These are phyloP conservation scores for Acleris sparsana DNA, from an alignment of 2,888 invertebrate species.

Conservation along the genomic window DNA sequence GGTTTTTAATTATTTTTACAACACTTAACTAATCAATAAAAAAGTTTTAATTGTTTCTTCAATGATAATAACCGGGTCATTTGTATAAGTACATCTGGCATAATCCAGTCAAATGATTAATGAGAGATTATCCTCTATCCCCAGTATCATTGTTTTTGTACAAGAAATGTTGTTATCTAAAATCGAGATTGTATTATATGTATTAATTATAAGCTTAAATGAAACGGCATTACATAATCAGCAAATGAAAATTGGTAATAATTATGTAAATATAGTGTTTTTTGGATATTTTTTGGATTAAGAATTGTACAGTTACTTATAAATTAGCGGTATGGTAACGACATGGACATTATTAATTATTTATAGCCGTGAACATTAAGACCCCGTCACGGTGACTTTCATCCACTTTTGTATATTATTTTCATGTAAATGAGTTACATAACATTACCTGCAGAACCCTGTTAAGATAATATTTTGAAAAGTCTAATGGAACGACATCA, in stretches of 20 bases:
- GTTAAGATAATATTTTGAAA: constrained; percentile 70
- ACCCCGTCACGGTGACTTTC: constrained; percentile 54
- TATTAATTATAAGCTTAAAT: constrained; percentile 21
- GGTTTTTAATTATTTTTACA: too few species aligned
- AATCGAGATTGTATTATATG: constrained; percentile 20
- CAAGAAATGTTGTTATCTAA: constrained; percentile 3
- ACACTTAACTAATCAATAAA: too few species aligned
- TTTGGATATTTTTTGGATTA: constrained; percentile 44
- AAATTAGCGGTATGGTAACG: constrained; percentile 63
- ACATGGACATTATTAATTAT: constrained; percentile 68
- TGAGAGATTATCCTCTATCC: too few species aligned
- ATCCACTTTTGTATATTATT: constrained; percentile 61
- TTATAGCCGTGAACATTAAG: constrained; percentile 66
- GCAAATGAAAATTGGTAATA: constrained; percentile 21
- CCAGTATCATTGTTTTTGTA: too few species aligned
- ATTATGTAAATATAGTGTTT: constrained; percentile 67
- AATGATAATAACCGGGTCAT: too few species aligned
- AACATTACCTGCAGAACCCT: constrained; percentile 40
- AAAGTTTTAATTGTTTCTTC: too few species aligned
- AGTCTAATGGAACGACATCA: constrained; percentile 69
- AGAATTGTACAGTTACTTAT: constrained; percentile 70
- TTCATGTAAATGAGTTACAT: constrained; percentile 59
- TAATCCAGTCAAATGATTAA: too few species aligned
- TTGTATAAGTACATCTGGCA: too few species aligned
- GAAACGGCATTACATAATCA: constrained; percentile 23